Percentiles rank a stretch among this genome's conserved stretches.
Conservation (phyloP, 2,797 vertebrate species). For the Notamacropus eugenii region DNA sequence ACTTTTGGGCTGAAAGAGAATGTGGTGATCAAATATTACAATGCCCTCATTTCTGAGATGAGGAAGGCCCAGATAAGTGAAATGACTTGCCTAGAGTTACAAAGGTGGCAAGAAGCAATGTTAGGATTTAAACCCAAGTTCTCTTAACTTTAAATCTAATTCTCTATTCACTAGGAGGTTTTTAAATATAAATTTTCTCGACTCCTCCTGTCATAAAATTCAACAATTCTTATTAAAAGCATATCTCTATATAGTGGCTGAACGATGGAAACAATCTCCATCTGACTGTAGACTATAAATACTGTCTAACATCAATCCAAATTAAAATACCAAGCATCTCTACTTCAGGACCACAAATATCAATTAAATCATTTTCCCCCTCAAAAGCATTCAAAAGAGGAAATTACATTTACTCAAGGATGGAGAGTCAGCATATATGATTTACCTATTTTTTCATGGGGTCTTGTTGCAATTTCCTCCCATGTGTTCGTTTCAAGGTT, state of each 20-base stretch:
- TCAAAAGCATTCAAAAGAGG: slow-evolving; percentile 38
- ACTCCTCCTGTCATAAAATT: slow-evolving; percentile 1
- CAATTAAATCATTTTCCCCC: slow-evolving; percentile 22
- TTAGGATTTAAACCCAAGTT: background rate
- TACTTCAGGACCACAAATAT: slow-evolving; percentile 33
- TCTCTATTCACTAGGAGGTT: background rate
- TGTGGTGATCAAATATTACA: background rate
- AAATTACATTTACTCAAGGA: slow-evolving; percentile 52
- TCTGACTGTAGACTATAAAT: background rate
- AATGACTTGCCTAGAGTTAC: background rate
- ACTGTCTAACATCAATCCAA: slow-evolving; percentile 26
- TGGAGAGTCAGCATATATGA: slow-evolving; percentile 29
- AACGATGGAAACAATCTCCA: slow-evolving; percentile 21
- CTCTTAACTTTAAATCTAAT: background rate
- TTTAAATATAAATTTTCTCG: background rate
- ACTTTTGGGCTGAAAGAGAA: background rate
- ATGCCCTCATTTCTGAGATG: background rate
- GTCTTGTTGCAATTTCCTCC: slow-evolving; percentile 97
- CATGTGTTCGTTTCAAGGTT: slow-evolving; percentile 99
- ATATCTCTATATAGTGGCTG: slow-evolving; percentile 11
- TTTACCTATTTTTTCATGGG: slow-evolving; percentile 96
- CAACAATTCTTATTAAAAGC: slow-evolving; percentile 13
- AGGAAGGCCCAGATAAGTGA: background rate
- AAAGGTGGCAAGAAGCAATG: background rate
- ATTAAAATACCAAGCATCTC: slow-evolving; percentile 3